Evolutionary conservation across 2,113 vertebrate genomes (phyloP).

Genomic region (Bubo blakistoni): DNA sequence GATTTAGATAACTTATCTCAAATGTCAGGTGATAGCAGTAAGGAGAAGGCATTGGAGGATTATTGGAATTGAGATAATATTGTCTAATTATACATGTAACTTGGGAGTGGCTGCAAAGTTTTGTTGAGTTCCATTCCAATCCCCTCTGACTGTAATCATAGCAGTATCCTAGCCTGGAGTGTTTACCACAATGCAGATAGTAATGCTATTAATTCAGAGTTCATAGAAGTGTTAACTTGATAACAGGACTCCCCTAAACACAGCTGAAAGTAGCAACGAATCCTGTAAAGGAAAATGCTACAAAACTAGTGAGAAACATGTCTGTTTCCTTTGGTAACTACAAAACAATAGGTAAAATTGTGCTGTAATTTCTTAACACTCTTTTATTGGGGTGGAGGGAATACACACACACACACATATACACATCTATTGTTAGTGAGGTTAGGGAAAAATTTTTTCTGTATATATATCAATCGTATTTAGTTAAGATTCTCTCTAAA

Average conservation of each 20-base stretch:
- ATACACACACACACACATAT: not conserved
- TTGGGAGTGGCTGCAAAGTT: not conserved
- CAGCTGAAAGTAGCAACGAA: not conserved
- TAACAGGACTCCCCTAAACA: not conserved
- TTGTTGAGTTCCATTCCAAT: not conserved
- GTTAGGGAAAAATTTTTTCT: not conserved
- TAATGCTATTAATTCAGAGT: not conserved
- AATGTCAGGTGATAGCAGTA: not conserved
- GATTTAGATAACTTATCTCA: not conserved
- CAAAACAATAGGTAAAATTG: not conserved
- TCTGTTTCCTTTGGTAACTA: not conserved
- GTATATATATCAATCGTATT: not conserved
- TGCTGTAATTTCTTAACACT: not conserved
- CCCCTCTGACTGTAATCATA: not conserved
- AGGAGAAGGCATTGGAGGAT: not conserved
- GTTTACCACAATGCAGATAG: not conserved
- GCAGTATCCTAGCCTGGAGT: not conserved
- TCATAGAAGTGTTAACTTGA: not conserved
- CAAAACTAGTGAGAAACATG: not conserved
- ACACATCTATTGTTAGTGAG: accelerated
- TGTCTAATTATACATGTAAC: not conserved
- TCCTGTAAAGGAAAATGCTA: not conserved
- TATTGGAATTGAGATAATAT: not conserved
- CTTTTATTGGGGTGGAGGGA: not conserved
- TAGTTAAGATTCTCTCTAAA: not conserved